These are phyloP conservation scores for Epistrophella euchroma DNA, from an alignment of 2,888 invertebrate genomes.

Conservation along the genomic window DNA sequence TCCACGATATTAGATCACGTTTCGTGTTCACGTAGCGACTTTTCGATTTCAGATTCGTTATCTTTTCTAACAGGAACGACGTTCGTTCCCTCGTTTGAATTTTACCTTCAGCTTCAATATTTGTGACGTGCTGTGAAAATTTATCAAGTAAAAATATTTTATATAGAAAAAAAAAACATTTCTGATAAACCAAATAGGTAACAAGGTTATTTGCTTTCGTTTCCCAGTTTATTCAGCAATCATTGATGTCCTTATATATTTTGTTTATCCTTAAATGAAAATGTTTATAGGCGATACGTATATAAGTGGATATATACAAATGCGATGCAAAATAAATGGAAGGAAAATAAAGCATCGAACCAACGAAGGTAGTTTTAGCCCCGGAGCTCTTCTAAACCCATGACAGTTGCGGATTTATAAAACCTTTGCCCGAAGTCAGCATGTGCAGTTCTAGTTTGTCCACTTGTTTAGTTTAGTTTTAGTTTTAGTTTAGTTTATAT, in stretches of 20 bases:
- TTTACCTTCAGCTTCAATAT: conserved; percentile 58
- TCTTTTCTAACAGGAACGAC: conserved; percentile 44
- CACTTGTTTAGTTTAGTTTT: too few relatives aligned
- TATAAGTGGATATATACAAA: not conserved
- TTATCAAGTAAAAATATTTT: conserved; percentile 46
- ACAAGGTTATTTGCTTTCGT: conserved; percentile 59
- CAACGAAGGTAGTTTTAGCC: conserved; percentile 42
- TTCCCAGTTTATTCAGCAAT: conserved; percentile 43
- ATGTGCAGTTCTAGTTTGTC: too few relatives aligned
- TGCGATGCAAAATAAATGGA: conserved; percentile 23
- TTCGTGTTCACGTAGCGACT: conserved; percentile 53
- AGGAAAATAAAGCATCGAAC: conserved; percentile 3
- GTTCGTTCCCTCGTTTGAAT: conserved; percentile 26
- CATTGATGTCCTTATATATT: conserved; percentile 45
- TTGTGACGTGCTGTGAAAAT: conserved; percentile 63
- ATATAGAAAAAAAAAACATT: conserved; percentile 30
- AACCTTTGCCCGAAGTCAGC: not conserved
- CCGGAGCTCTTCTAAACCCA: conserved; percentile 9
- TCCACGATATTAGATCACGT: conserved; percentile 64
- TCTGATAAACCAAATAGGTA: conserved; percentile 61
- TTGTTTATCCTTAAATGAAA: conserved; percentile 58
- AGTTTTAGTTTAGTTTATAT: too few relatives aligned
- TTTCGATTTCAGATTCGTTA: conserved; percentile 71
- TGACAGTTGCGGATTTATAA: not conserved
- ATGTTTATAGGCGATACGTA: too few relatives aligned